These are phyloP conservation scores for Ceuthmochares aereus DNA, from an alignment of 2,113 vertebrate genomes.

Conservation along the genomic window DNA sequence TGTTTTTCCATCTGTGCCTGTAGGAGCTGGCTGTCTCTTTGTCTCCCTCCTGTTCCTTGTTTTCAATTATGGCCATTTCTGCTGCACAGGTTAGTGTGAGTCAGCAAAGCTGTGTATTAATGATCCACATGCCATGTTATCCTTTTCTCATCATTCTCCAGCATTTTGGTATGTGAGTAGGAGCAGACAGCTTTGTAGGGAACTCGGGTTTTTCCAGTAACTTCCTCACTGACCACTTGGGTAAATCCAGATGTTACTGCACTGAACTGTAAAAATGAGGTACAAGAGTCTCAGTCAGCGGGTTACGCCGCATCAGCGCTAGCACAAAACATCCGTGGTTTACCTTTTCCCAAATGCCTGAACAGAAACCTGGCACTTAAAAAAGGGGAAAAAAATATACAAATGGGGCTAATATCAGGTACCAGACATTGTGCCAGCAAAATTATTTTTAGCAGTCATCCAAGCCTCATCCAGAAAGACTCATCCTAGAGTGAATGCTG, in stretches of 20 bases:
- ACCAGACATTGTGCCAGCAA: neutral
- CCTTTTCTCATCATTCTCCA: neutral
- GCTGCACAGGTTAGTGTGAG: slow-evolving; percentile 1
- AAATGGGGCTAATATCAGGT: neutral
- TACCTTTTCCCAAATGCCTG: neutral
- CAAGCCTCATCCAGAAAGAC: neutral
- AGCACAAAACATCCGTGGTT: neutral
- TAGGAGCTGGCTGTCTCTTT: neutral
- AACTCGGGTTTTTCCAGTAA: neutral
- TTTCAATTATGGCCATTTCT: neutral
- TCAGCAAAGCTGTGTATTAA: slow-evolving; percentile 21
- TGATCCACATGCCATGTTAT: neutral
- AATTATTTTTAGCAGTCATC: neutral
- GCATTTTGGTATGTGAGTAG: neutral
- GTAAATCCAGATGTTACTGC: neutral
- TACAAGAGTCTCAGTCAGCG: neutral
- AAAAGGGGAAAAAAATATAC: neutral
- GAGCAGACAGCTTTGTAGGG: neutral
- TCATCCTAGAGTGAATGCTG: neutral
- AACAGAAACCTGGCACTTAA: neutral
- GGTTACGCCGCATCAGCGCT: neutral
- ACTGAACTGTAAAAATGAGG: neutral
- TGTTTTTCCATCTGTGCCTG: neutral
- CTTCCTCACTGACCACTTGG: neutral
- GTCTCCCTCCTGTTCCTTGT: neutral